Evolutionary conservation across 2,113 vertebrate genomes (phyloP).

Genomic region (Aegithalos caudatus): DNA sequence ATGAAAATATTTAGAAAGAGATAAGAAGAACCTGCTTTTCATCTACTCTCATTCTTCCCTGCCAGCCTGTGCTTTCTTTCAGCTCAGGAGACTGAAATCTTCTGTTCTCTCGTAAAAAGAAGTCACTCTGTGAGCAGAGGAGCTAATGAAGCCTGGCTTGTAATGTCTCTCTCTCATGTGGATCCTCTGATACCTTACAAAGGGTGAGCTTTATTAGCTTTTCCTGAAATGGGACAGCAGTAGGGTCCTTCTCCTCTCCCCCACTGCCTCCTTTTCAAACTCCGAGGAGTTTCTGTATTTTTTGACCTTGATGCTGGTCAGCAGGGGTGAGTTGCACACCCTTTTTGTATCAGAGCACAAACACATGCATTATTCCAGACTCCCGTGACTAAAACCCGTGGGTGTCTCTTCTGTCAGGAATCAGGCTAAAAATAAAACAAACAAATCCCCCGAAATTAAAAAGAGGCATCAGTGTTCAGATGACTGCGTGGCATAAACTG

Average conservation of each 20-base stretch:
- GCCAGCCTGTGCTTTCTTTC: conserved; percentile 47
- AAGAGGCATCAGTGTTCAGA: neutral
- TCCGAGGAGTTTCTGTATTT: neutral
- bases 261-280: conserved; percentile 51
- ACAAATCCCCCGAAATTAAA: conserved; percentile 20
- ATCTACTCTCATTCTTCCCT: conserved; percentile 33
- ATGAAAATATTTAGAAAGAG: conserved; percentile 50
- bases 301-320: conserved; percentile 57
- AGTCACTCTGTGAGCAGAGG: conserved; percentile 30
- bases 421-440: conserved; percentile 50
- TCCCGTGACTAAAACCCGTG: neutral
- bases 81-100: conserved; percentile 51
- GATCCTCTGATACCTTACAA: conserved; percentile 55
- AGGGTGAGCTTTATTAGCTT: conserved; percentile 54
- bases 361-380: conserved; percentile 14
- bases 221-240: conserved; percentile 49
- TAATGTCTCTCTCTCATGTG: conserved; percentile 21
- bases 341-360: conserved; percentile 13
- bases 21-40: conserved; percentile 49
- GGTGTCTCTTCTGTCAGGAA: conserved; percentile 22
- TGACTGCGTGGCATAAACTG: neutral
- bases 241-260: conserved; percentile 9
- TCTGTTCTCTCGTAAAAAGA: conserved; percentile 55
- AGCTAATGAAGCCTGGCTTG: conserved; percentile 62
- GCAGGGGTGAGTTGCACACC: conserved; percentile 11